Percentiles rank a stretch among this genome's conserved stretches.
Conservation (phyloP, 1,140 invertebrate species). For the Drosophila kikkawai region DNA sequence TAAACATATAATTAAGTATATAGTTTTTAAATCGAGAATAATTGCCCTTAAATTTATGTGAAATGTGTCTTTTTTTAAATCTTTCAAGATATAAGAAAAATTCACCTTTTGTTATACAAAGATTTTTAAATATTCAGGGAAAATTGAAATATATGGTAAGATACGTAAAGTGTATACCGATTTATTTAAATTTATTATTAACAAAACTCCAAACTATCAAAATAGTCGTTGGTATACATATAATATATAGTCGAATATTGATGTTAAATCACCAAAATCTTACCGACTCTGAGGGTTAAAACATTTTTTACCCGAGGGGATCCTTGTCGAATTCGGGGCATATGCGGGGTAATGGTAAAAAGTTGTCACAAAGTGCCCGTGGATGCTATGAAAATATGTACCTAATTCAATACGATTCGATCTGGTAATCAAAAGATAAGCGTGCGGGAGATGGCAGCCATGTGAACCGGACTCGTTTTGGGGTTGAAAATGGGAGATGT, state of each 20-base stretch:
- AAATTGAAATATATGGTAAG: too few relatives aligned
- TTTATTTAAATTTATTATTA: background rate
- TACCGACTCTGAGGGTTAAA: background rate
- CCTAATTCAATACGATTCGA: conserved; percentile 78
- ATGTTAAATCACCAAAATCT: background rate
- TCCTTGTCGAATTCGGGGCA: conserved; percentile 30
- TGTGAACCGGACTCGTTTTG: conserved; percentile 36
- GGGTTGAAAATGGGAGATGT: conserved; percentile 24
- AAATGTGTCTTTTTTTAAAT: too few relatives aligned
- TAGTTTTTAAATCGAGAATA: too few relatives aligned
- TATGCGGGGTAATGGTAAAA: conserved; percentile 55
- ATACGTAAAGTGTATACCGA: too few relatives aligned
- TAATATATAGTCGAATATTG: background rate
- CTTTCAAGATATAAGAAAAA: too few relatives aligned
- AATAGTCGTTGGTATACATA: background rate
- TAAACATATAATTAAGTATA: too few relatives aligned
- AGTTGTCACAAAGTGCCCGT: conserved; percentile 35
- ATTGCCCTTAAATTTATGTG: too few relatives aligned
- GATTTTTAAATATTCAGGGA: too few relatives aligned
- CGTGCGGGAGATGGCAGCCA: conserved; percentile 44
- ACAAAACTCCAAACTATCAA: background rate
- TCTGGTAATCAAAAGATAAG: conserved; percentile 78
- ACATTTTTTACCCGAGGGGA: conserved; percentile 14
- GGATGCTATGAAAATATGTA: conserved; percentile 53
- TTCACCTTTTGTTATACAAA: too few relatives aligned